Evolutionary conservation across 2,113 vertebrate species (phyloP).

Genomic region (Sigmodon hispidus): DNA sequence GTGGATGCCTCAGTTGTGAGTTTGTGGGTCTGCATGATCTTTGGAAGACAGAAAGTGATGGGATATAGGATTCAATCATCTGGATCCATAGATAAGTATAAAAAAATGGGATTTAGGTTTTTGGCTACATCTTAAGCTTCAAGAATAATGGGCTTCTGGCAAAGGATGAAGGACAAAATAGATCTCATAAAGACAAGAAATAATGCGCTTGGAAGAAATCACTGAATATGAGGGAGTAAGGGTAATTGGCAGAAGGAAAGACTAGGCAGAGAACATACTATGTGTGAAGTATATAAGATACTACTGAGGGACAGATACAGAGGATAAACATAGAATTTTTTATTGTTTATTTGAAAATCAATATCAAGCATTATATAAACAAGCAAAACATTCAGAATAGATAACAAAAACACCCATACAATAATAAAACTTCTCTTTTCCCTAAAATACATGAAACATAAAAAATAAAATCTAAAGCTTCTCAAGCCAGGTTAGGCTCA

Average conservation of each 20-base stretch:
- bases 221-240: slow-evolving; percentile 27
- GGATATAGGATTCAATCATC: slow-evolving; percentile 48
- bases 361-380: too few species aligned
- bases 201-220: slow-evolving; percentile 46
- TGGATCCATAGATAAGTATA: slow-evolving; percentile 63
- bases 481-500: too few species aligned
- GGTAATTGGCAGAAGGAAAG: slow-evolving; percentile 7
- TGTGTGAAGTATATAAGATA: slow-evolving; percentile 31
- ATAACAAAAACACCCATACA: too few species aligned
- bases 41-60: slow-evolving; percentile 43
- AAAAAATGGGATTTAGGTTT: slow-evolving; percentile 70
- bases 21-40: slow-evolving; percentile 5
- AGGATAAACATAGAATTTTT: slow-evolving; percentile 42
- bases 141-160: slow-evolving; percentile 59
- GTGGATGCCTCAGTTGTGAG: slow-evolving; percentile 42
- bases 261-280: slow-evolving; percentile 1
- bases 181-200: slow-evolving; percentile 60
- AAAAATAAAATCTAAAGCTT: too few species aligned
- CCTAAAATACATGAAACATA: too few species aligned
- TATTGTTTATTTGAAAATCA: too few species aligned
- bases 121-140: slow-evolving; percentile 58
- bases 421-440: too few species aligned
- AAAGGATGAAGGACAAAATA: slow-evolving; percentile 57
- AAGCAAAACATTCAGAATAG: too few species aligned
- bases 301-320: background rate